Percentiles rank a stretch among this genome's conserved stretches.
Evolutionary conservation across 2,888 invertebrate species (phyloP).

Genomic region (Schizotus pectinicornis): DNA sequence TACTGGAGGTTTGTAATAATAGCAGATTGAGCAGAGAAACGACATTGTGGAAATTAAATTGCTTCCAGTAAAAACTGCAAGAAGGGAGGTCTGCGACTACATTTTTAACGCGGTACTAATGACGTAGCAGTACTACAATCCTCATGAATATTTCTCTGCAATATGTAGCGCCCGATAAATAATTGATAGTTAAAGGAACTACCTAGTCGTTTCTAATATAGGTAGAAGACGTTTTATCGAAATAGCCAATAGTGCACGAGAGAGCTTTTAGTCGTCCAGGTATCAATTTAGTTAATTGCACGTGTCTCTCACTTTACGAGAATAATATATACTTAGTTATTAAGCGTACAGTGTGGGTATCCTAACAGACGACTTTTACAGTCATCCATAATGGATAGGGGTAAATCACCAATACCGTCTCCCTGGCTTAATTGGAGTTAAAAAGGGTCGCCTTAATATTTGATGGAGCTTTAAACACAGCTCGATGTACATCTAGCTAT

Average conservation of each 20-base stretch:
- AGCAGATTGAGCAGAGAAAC: too few species aligned
- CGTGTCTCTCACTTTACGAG: conserved; percentile 17
- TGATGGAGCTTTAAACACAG: conserved; percentile 49
- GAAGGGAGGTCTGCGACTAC: too few species aligned
- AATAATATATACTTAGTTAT: conserved; percentile 11
- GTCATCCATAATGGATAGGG: conserved; percentile 41
- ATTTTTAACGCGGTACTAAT: too few species aligned
- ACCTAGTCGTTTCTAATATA: conserved; percentile 13
- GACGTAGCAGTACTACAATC: too few species aligned
- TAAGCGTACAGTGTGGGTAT: background rate
- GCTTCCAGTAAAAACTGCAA: too few species aligned
- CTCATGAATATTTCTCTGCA: too few species aligned
- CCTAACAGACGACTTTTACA: conserved; percentile 21
- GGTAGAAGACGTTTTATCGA: conserved; percentile 21
- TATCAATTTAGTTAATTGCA: conserved; percentile 31
- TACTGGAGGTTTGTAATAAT: too few species aligned
- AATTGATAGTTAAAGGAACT: too few species aligned
- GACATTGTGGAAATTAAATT: too few species aligned
- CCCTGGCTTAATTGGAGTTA: conserved; percentile 54
- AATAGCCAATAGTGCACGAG: conserved; percentile 17
- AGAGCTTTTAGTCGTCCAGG: conserved; percentile 26
- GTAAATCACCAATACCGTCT: conserved; percentile 52
- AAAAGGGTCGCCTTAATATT: conserved; percentile 56
- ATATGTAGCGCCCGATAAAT: too few species aligned
- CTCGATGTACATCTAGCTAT: conserved; percentile 16